These are phyloP conservation scores for Styela plicata DNA, from an alignment of 23 tunicate species.

Conservation along the genomic window DNA sequence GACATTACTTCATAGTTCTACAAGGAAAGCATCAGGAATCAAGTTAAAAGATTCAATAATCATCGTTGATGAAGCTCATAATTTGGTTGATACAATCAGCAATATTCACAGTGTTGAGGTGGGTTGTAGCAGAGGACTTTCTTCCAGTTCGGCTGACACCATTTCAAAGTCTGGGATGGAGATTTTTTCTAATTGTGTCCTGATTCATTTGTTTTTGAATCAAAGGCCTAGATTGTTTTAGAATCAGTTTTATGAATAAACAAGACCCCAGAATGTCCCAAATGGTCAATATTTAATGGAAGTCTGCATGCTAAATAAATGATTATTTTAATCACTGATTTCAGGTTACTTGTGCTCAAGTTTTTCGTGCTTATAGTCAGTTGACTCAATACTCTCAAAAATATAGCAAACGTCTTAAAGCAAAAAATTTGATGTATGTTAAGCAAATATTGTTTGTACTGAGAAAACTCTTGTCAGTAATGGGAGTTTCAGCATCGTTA, in stretches of 20 bases:
- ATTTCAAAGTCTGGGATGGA: too few species aligned
- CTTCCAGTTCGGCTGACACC: too few species aligned
- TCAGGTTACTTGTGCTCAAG: slow-evolving; percentile 40
- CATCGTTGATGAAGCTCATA: slow-evolving; percentile 97
- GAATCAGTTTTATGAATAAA: too few species aligned
- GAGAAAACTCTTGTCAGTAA: background rate
- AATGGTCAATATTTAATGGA: too few species aligned
- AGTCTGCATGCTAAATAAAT: too few species aligned
- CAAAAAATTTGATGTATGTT: slow-evolving; percentile 85
- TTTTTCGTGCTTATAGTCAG: slow-evolving; percentile 43
- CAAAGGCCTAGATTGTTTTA: too few species aligned
- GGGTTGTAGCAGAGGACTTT: too few species aligned
- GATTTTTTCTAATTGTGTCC: too few species aligned
- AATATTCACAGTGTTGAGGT: slow-evolving; percentile 76
- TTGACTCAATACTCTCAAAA: slow-evolving; percentile 48
- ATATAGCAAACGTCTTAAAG: slow-evolving; percentile 58
- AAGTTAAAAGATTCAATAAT: slow-evolving; percentile 65
- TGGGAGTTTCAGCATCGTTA: background rate
- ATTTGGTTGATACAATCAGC: slow-evolving; percentile 81
- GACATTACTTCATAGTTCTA: slow-evolving; percentile 53
- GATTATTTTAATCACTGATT: too few species aligned
- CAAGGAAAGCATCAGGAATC: slow-evolving; percentile 77
- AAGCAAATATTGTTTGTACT: slow-evolving; percentile 74
- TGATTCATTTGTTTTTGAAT: too few species aligned
- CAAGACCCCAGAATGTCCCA: too few species aligned